Percentiles rank a stretch among this genome's conserved stretches.
Conservation (phyloP, 1,140 invertebrate genomes). For the Platyscapa corneri region DNA sequence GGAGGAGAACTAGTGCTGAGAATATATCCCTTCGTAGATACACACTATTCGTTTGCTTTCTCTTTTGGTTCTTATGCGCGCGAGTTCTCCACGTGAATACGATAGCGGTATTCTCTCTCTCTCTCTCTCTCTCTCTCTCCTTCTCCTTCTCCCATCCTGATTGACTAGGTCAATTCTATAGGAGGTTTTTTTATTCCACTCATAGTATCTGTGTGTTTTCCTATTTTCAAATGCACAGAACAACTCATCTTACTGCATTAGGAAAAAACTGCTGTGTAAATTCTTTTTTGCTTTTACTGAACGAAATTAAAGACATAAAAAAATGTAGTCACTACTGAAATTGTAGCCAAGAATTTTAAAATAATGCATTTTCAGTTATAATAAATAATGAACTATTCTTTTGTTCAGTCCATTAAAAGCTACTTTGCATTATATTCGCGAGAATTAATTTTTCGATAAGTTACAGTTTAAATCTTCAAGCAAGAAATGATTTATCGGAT, state of each 20-base stretch:
- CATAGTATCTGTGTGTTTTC: background rate
- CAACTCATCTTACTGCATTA: background rate
- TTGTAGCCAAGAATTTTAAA: too few species aligned
- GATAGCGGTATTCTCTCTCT: background rate
- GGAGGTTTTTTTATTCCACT: background rate
- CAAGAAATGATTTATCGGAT: background rate
- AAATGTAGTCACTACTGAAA: too few species aligned
- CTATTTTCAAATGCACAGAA: background rate
- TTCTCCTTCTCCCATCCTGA: too few species aligned
- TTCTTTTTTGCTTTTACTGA: background rate
- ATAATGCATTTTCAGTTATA: too few species aligned
- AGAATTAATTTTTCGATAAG: too few species aligned
- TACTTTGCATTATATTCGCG: too few species aligned
- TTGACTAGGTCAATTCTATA: constrained; percentile 27
- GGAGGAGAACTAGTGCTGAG: background rate
- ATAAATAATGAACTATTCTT: too few species aligned
- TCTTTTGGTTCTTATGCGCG: background rate
- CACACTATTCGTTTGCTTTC: background rate
- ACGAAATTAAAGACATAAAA: background rate
- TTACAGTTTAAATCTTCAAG: background rate
- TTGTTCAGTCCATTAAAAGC: too few species aligned
- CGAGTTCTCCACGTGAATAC: background rate
- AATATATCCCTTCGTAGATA: background rate
- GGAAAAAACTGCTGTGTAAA: constrained; percentile 26
- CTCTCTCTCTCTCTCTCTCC: too few species aligned